Base-by-base conservation (phyloP, 2,888 invertebrate genomes). In the Drosophila hamatofila region DNA sequence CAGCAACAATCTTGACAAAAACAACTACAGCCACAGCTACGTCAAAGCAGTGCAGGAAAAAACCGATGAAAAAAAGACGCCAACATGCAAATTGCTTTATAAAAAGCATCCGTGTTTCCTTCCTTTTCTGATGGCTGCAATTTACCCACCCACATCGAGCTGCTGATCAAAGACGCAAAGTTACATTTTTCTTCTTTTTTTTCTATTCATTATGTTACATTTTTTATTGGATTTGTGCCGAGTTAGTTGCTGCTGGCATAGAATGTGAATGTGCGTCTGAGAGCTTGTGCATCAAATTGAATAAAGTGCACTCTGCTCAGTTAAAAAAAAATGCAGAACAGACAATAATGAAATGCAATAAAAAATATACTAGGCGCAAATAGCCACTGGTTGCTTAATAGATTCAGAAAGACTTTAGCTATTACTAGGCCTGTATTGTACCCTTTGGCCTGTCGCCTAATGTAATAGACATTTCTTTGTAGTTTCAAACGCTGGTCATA, bases 61-160 rank as follows among this genome's bases (percentile, higher is more conserved):
- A 51, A 39, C 30, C 14, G 18, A 27, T 33, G n/a, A 21, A 56
- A 55, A 57, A 61, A 41, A 49, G 23, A 54, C 48, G 69, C 63
- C 69, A 81, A 62, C 61, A 76, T 72, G 83, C 83, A 81, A 81
- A 81, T 81, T 80, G 80, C 68, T 68, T 80, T 80, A 75, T 68
- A 80, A 80, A 77, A 77, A 67, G 62, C 68, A 70, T 65, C 63
- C 62, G 39, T 55, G 67, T 42, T 66, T 21, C 49, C 33, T 41
- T 48, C 35, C 51, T 59, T 46, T n/a, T 30, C 54, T 44, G 14
- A 27, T 23, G 44, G 27, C 30, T 76, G 63, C 65, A 67, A 35
- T 57, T 37, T 18, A 44, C n/a, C 30, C 27, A 23, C 18, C 52
- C 56, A 37, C 56, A 25, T 44, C 52, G 57, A 55, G 64, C n/a